A percentile compares a stretch with the other conserved stretches of the same genome.
phyloP scores from a whole-genome alignment of 2,797 vertebrate genomes.

The Psittacula derbiana region DNA sequence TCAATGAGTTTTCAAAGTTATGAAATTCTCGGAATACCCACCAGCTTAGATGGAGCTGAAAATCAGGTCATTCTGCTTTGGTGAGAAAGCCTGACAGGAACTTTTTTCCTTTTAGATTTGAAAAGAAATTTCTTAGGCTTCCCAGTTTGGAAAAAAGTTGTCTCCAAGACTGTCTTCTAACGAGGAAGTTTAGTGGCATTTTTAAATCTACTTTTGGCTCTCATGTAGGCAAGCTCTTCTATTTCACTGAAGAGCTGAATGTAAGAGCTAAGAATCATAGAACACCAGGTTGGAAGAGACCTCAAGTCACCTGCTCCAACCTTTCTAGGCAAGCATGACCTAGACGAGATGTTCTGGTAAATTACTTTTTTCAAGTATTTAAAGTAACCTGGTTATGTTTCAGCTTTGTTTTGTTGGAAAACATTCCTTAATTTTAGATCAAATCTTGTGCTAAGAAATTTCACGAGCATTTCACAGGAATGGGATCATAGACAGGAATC shows the following conservation, averaged over 20 bases:
- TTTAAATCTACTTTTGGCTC: background rate
- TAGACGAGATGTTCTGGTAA: background rate
- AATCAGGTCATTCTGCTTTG: background rate
- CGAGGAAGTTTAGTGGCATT: background rate
- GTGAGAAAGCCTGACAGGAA: background rate
- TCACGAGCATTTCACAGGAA: constrained; percentile 1
- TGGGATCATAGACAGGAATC: background rate
- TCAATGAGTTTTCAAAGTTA: background rate
- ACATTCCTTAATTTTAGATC: background rate
- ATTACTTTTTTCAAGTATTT: background rate
- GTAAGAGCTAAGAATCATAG: background rate
- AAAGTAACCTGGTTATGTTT: background rate
- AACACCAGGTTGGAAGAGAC: background rate
- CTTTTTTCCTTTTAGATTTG: background rate
- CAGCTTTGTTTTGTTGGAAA: background rate
- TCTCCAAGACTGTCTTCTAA: background rate
- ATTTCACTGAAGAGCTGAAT: background rate
- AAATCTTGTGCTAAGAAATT: background rate
- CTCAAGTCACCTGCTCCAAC: background rate
- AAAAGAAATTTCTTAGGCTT: background rate
- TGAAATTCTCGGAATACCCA: background rate
- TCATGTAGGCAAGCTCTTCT: background rate
- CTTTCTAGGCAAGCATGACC: background rate
- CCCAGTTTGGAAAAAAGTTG: background rate
- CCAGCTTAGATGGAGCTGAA: background rate